Conservation (phyloP, 2,113 vertebrate genomes). For the rat (Rattus norvegicus) region GRCr8 NC_086020.1:193808001-193808500, state of each 20-base stretch:
- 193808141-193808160: background rate
- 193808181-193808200: background rate
- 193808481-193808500: background rate
- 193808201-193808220: background rate
- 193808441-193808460: background rate
- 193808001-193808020: background rate
- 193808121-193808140: background rate
- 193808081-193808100: background rate
- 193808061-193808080: background rate
- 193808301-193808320: background rate
- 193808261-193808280: constrained; percentile 29
- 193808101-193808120: background rate
- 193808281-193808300: constrained; percentile 29
- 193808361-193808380: background rate
- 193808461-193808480: background rate
- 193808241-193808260: background rate
- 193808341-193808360: constrained; percentile 22
- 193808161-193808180: background rate
- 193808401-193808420: background rate
- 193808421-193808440: background rate
- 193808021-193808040: background rate
- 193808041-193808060: background rate
- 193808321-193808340: constrained; percentile 43
- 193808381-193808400: background rate
- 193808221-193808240: background rate